Evolutionary conservation across 2,113 vertebrate genomes (phyloP).

Genomic region (Heterochromis multidens): DNA sequence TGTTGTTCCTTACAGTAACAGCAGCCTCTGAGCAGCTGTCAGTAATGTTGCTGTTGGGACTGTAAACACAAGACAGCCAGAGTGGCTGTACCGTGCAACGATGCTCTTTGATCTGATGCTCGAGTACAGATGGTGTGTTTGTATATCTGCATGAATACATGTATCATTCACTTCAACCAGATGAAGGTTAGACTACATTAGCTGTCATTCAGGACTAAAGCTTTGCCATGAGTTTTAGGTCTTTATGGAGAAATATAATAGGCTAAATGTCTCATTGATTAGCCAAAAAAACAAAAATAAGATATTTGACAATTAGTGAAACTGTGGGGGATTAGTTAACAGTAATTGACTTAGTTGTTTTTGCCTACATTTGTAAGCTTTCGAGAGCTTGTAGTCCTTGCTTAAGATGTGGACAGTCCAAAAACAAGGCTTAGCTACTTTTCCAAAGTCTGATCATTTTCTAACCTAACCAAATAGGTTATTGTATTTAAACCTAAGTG

Average conservation of each 20-base stretch:
- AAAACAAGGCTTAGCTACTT: neutral
- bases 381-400: neutral
- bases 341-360: neutral
- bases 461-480: neutral
- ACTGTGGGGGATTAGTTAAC: neutral
- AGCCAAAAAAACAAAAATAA: neutral
- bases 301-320: neutral
- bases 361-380: neutral
- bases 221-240: neutral
- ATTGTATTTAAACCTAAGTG: neutral
- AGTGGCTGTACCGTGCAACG: neutral
- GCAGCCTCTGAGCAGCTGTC: slow-evolving; percentile 5
- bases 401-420: neutral
- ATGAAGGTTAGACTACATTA: neutral
- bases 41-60: neutral
- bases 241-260: neutral
- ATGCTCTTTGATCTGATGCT: neutral
- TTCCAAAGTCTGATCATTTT: neutral
- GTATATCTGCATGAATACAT: neutral
- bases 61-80: neutral
- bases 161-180: neutral
- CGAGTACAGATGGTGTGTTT: neutral
- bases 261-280: neutral
- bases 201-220: neutral
- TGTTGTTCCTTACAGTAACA: neutral